A percentile compares a stretch with the other conserved stretches of the same genome.
phyloP scores from a whole-genome alignment of 1,140 invertebrate genomes.

The Mamestra configurata region DNA sequence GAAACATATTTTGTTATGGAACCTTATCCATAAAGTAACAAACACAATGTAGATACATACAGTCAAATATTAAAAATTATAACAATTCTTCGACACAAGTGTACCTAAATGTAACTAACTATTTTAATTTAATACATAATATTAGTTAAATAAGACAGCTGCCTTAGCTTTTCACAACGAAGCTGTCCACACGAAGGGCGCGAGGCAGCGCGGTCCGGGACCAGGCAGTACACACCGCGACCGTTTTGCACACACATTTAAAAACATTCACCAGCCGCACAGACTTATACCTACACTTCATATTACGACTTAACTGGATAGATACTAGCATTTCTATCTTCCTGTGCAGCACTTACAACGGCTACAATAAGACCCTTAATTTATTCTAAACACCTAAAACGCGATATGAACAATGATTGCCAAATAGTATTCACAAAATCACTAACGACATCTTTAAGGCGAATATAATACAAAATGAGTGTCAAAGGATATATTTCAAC shows the following conservation, averaged over 20 bases:
- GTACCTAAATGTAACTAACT: slow-evolving; percentile 3
- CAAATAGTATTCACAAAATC: slow-evolving; percentile 45
- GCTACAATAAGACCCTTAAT: slow-evolving; percentile 24
- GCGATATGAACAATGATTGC: slow-evolving; percentile 48
- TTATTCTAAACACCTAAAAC: slow-evolving; percentile 32
- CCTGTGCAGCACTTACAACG: slow-evolving; percentile 8
- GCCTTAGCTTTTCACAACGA: not conserved
- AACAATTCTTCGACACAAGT: slow-evolving; percentile 19
- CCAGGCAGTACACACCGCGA: not conserved
- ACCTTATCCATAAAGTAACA: slow-evolving; percentile 11
- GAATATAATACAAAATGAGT: slow-evolving; percentile 43
- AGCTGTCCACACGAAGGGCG: not conserved
- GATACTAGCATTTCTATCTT: slow-evolving; percentile 42
- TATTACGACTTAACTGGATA: slow-evolving; percentile 6
- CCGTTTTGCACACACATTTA: not conserved
- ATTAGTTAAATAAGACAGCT: slow-evolving; percentile 3
- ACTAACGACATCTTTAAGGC: slow-evolving; percentile 32
- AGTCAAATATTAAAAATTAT: slow-evolving; percentile 41
- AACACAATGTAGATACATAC: slow-evolving; percentile 36
- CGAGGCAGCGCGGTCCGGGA: not conserved
- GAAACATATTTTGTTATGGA: slow-evolving; percentile 10
- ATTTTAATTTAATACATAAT: slow-evolving; percentile 34
- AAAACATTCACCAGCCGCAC: not conserved
- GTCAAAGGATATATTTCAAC: slow-evolving; percentile 29
- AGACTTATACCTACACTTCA: not conserved